Percentiles rank a stretch among this genome's conserved stretches.
Evolutionary conservation across 1,140 invertebrate species (phyloP).

Genomic region (Neodiprion fabricii): DNA sequence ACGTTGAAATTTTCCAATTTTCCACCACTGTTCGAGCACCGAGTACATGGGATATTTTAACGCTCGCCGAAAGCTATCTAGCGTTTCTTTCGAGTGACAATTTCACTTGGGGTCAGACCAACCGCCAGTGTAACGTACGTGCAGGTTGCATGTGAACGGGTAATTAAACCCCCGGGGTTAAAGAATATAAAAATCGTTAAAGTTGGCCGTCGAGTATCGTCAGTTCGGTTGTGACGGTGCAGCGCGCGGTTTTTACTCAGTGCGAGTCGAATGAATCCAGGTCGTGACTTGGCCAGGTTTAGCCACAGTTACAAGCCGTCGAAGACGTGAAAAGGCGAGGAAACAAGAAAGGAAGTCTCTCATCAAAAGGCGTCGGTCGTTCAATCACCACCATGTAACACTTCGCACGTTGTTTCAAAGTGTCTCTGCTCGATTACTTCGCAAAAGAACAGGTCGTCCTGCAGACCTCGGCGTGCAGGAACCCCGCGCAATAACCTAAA

Average conservation of each 20-base stretch:
- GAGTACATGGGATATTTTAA: no score
- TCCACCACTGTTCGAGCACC: no score
- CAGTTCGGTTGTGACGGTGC: neutral
- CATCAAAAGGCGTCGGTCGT: no score
- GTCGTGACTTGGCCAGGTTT: neutral
- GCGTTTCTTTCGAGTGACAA: no score
- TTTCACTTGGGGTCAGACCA: neutral
- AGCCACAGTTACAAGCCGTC: neutral
- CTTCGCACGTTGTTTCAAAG: neutral
- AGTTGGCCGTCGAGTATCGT: neutral
- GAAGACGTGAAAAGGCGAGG: neutral
- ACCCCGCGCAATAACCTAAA: neutral
- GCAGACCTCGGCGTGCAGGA: slow-evolving; percentile 20
- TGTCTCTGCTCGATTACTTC: neutral
- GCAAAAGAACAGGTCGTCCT: slow-evolving; percentile 6
- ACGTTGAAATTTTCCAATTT: no score
- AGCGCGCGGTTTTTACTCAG: neutral
- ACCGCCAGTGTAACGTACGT: neutral
- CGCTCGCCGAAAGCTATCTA: no score
- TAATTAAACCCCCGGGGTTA: neutral
- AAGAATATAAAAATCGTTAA: neutral
- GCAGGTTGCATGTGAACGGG: neutral
- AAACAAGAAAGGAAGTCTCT: no score
- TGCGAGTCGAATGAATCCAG: neutral
- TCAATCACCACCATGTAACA: neutral